These are phyloP conservation scores for Hydraecia micacea DNA, from an alignment of 2,888 invertebrate genomes.

Conservation along the genomic window DNA sequence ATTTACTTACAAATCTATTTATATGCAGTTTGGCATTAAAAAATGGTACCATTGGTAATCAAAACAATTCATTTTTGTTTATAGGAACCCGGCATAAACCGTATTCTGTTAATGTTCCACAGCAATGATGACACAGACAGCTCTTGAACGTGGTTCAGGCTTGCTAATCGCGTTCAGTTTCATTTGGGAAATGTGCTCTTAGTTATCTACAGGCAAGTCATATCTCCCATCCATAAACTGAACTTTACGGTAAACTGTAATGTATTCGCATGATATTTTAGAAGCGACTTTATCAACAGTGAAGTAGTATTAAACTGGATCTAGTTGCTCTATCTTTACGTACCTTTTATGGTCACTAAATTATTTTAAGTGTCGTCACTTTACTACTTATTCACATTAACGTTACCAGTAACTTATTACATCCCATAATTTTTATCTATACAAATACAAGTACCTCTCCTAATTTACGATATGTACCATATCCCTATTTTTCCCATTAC, in stretches of 20 bases:
- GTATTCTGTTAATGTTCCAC: neutral
- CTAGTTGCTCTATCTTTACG: slow-evolving; percentile 50
- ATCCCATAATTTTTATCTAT: slow-evolving; percentile 40
- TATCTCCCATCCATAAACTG: slow-evolving; percentile 16
- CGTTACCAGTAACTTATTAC: neutral
- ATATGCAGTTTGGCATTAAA: too few species aligned
- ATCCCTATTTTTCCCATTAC: slow-evolving; percentile 25
- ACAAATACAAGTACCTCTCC: slow-evolving; percentile 9
- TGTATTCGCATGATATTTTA: slow-evolving; percentile 36
- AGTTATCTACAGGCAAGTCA: neutral
- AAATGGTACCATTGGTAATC: too few species aligned
- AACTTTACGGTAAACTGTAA: slow-evolving; percentile 15
- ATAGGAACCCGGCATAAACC: neutral
- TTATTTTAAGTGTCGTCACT: slow-evolving; percentile 47
- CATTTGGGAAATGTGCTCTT: neutral
- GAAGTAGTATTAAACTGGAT: slow-evolving; percentile 51
- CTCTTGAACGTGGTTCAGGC: neutral
- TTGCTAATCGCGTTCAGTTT: neutral
- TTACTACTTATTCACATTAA: slow-evolving; percentile 38
- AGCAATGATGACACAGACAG: neutral
- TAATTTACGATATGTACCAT: slow-evolving; percentile 33
- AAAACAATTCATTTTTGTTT: too few species aligned
- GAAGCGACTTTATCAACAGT: slow-evolving; percentile 42
- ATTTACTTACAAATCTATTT: too few species aligned
- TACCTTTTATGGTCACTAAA: slow-evolving; percentile 52